Base-by-base conservation (phyloP, 2,797 vertebrate species). In the Neosilurus mollespiculum region DNA sequence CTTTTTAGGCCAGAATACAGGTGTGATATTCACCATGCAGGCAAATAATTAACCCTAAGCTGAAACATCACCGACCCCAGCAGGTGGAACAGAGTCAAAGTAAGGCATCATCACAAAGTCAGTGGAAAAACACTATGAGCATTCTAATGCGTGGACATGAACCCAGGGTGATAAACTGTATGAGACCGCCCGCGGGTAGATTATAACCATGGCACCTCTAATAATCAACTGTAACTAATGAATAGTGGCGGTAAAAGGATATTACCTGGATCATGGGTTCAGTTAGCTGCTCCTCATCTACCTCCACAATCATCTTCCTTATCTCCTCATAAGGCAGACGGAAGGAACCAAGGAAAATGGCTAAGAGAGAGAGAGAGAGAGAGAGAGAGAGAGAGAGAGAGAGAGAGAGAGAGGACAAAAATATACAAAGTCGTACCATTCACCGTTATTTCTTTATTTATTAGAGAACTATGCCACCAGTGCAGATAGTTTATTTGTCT, bases 261-360 rank as follows among this genome's bases (percentile, higher is more conserved):
- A 73, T 85, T 94, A 99, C 98, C 97, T 99, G 98, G 91, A 99
- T 95, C 97, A 99, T 96, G 64, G 97, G 94, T 88, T 99, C 98
- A 69, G 95, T 96, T 78, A 99, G 94, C 69, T 96, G 96, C 78
- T 96, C 94, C 93, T 99, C 97, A 86, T 99, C 96, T 89, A 99
- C 93, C 93, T 98, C 96, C 92, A 99, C 83, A 87, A 99, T 94
- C 94, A 97, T 97, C 79, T 83, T 94, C 90, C 93, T 96, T 72
- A 99, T 98, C 92, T 99, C 96, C 85, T 98, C 94, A 86, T 99
- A 99, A 90, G 98, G 96, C 89, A 99, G 94, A 66, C 97, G 96
- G 87, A 97, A 98, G 78, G 97, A 99, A 80, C 97, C 97, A 88
- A 99, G 92, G 89, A 99, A 99, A 89, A 99, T 99, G 53, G 98